Base-by-base conservation (phyloP, 2,113 vertebrate genomes). In the Mola mola region DNA sequence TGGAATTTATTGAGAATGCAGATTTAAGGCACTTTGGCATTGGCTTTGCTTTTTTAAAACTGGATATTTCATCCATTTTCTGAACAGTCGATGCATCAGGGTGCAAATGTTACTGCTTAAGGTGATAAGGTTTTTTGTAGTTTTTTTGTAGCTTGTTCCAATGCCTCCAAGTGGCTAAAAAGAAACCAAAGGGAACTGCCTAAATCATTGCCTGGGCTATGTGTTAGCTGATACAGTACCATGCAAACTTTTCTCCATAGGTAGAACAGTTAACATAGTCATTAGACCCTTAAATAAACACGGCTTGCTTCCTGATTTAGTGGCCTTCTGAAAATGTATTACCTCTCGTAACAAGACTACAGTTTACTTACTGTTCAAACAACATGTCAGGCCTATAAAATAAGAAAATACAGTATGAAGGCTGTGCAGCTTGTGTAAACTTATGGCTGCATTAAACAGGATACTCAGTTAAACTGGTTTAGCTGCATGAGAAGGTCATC, bases 391-490 rank as follows among this genome's bases (percentile, higher is more conserved):
- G 34, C 21, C 1, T 21, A 0, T 2, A 8, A 17, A 12, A 20
- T 2, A 38, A 41, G 36, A 9, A 50, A 47, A 9, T 13, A 24
- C 4, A 46, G 13, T 8, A 6, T 21, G 37, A 46, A 20, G 17
- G 13, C 48, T 29, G 21, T 42, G 17, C 13, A 2, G 2, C 42
- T 22, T 26, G 2, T 22, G 8, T 73, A 44, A 43, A 16, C 16
- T 36, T 10, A 6, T 28, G 19, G 37, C 21, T 8, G 41, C 3
- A 46, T 56, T 58, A 47, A 72, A 77, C 49, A 16, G 51, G 67
- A 73, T 44, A 57, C 17, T 48, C 52, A 8, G 82, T 74, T 71
- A 70, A 82, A 89, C 89, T 75, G 89, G 88, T 91, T 91, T 81
- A 75, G 80, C 83, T 70, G 73, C 79, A 77, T n/a, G 44, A 60